phyloP scores from a whole-genome alignment of 1,140 invertebrate genomes.

The Drosophila obscura region DNA sequence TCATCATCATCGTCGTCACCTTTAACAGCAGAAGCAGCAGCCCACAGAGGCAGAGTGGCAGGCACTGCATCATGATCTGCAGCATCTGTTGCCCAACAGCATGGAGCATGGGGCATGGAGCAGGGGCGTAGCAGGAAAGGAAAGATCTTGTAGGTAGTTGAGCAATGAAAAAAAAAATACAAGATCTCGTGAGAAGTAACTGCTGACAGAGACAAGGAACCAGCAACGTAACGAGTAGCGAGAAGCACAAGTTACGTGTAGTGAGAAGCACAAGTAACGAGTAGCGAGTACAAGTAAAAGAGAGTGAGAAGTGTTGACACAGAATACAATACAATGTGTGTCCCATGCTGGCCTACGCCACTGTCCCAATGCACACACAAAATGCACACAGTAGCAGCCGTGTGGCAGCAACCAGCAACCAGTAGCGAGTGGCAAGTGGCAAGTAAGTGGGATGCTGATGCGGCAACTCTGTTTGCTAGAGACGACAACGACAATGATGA shows the following conservation, averaged over 20 bases:
- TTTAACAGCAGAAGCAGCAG: conserved; percentile 18
- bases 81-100: conserved; percentile 9
- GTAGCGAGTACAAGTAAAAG: no score
- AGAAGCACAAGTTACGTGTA: no score
- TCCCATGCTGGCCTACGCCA: not conserved
- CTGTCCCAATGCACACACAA: not conserved
- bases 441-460: conserved; percentile 21
- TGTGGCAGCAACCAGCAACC: conserved; percentile 30
- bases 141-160: no score
- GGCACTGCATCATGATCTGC: conserved; percentile 11
- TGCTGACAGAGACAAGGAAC: no score
- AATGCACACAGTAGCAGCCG: not conserved
- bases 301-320: no score
- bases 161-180: no score
- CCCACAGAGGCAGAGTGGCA: not conserved
- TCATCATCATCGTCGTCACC: conserved; percentile 49
- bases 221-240: no score
- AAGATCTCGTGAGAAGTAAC: no score
- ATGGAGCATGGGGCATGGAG: not conserved
- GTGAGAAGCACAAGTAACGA: no score
- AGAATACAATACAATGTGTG: no score
- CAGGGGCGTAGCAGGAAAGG: no score
- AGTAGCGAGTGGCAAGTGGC: conserved; percentile 29
- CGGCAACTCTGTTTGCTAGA: not conserved
- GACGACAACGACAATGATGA: conserved; percentile 8